Evolutionary conservation across 2,797 vertebrate species (phyloP), one percentile per base, ranked within the genome.

Genomic region (Melopsittacus undulatus): DNA sequence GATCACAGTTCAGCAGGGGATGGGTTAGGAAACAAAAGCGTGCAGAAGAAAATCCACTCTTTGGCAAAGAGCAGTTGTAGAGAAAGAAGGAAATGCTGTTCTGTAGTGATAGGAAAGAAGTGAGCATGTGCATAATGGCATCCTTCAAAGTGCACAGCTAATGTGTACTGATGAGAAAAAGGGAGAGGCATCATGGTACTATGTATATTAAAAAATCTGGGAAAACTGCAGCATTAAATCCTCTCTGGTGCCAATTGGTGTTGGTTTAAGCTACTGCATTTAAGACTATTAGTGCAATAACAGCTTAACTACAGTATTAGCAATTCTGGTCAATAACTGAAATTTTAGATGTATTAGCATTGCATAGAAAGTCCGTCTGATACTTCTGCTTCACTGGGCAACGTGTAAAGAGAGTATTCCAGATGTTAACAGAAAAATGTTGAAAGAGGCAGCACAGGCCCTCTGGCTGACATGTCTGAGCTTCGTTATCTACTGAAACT

Each of bases 11-110:
- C 83, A 84, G 73, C 27, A 10, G 34, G 38, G 74, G 6, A 26
- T 38, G 78, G n/a, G 42, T 64, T 30, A 17, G 94, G 78, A 73
- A 63, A 94, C 85, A 94, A 87, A 95, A 73, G 79, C 79, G 10
- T 2, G 4, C 5, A 5, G 76, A 30, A 61, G 67, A 91, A 78
- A 79, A 88, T 61, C 7, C 52, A 16, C 48, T 68, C 78, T 67
- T 73, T 34, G 56, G 30, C 57, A 57, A 86, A 73, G 36, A 66
- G 27, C 40, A 72, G 54, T 42, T 46, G 46, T 18, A 59, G 75
- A 67, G 59, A 51, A 66, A 77, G 73, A 78, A 36, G 29, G 52
- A 76, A 68, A 34, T 27, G 36, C 16, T 49, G 36, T 19, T 87
- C 51, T 26, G 61, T 46, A 16, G 30, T 19, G 46, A 5, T 13